A percentile compares a stretch with the other conserved stretches of the same genome.
Evolutionary conservation across 1,140 invertebrate species (phyloP).

Genomic region (Trachymyrmex septentrionalis): DNA sequence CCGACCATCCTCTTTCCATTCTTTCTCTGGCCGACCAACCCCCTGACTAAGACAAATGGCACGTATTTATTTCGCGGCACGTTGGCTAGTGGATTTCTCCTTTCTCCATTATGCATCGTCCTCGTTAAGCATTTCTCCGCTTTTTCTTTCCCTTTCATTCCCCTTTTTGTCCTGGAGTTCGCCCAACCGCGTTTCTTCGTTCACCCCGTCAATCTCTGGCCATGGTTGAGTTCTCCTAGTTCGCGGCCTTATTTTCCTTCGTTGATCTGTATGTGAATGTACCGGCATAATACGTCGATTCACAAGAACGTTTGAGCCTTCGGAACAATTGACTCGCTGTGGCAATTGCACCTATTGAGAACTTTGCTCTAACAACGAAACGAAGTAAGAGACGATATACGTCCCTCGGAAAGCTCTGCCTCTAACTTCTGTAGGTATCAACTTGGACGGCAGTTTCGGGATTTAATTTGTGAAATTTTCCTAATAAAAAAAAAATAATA

Average conservation of each 20-base stretch:
- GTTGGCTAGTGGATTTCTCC: slow-evolving; percentile 76
- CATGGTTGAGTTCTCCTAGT: slow-evolving; percentile 19
- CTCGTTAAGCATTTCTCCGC: slow-evolving; percentile 73
- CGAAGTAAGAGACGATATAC: slow-evolving; percentile 16
- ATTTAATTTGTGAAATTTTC: neutral
- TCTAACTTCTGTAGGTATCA: neutral
- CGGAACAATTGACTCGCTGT: slow-evolving; percentile 13
- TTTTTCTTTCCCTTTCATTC: slow-evolving; percentile 30
- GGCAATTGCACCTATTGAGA: slow-evolving; percentile 63
- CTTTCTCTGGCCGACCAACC: slow-evolving; percentile 26
- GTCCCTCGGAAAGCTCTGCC: neutral
- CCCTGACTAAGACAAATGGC: slow-evolving; percentile 76
- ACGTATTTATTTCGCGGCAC: slow-evolving; percentile 76
- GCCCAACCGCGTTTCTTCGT: neutral
- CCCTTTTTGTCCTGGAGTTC: neutral
- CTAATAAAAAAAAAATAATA: neutral
- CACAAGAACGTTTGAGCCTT: slow-evolving; percentile 16
- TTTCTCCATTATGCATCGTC: slow-evolving; percentile 77
- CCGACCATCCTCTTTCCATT: neutral
- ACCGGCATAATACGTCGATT: slow-evolving; percentile 2
- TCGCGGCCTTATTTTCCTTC: slow-evolving; percentile 5
- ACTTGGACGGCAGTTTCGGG: neutral
- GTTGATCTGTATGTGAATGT: slow-evolving; percentile 41
- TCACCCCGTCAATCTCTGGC: neutral
- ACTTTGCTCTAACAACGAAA: neutral